Evolutionary conservation across 2,113 vertebrate species (phyloP).

Genomic region (Actenoides lindsayi): DNA sequence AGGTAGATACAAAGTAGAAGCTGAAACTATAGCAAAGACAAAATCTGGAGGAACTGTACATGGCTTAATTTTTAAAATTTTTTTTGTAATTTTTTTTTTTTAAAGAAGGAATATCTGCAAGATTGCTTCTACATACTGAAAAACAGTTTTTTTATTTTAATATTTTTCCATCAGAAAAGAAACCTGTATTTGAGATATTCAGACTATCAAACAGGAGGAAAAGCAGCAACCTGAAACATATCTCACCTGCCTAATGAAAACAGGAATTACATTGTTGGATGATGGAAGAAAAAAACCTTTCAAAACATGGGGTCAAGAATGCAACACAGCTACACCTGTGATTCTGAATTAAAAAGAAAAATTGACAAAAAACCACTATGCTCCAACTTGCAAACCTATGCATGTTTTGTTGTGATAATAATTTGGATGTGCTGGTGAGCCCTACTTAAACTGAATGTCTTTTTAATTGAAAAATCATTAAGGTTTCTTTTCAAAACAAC

Average conservation of each 20-base stretch:
- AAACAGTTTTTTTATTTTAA: background rate
- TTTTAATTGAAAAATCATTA: background rate
- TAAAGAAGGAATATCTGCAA: background rate
- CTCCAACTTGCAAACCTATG: background rate
- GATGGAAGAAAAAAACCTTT: background rate
- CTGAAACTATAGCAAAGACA: background rate
- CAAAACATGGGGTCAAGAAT: background rate
- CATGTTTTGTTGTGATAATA: background rate
- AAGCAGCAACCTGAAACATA: background rate
- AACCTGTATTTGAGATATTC: background rate
- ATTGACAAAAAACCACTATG: conserved; percentile 42
- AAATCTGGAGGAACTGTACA: background rate
- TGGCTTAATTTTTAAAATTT: background rate
- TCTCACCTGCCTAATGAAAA: background rate
- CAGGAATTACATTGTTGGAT: background rate
- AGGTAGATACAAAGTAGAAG: conserved; percentile 59
- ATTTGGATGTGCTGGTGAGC: conserved; percentile 29
- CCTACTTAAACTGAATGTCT: conserved; percentile 58
- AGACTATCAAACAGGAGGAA: background rate
- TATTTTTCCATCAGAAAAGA: background rate
- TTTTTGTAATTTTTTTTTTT: background rate
- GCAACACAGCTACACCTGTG: background rate
- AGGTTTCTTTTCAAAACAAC: background rate
- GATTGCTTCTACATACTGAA: background rate
- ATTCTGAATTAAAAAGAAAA: background rate